These are phyloP conservation scores for Dolomedes plantarius DNA, from an alignment of 2,888 invertebrate genomes.

Conservation along the genomic window DNA sequence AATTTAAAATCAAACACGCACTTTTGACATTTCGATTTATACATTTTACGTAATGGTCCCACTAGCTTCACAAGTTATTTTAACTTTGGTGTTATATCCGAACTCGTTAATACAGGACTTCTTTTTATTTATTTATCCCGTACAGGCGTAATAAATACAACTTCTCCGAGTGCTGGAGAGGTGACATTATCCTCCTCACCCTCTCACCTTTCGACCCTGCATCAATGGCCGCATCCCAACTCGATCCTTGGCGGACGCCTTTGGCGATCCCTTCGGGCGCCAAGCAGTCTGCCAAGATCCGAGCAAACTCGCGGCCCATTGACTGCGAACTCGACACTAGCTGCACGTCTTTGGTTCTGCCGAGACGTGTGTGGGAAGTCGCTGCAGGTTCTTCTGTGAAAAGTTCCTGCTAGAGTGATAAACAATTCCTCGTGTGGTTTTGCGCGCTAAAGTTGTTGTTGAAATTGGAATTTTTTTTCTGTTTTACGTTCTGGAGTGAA, in stretches of 20 bases:
- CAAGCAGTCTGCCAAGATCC: constrained; percentile 43
- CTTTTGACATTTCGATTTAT: too few species aligned
- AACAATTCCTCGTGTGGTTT: background rate
- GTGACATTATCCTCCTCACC: background rate
- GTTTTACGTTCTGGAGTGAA: background rate
- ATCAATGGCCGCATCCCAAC: constrained; percentile 1
- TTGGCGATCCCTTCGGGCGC: constrained; percentile 52
- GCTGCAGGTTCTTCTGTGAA: constrained; percentile 5
- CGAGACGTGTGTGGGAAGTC: constrained; percentile 21
- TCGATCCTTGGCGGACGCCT: constrained; percentile 14
- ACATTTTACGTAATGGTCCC: too few species aligned
- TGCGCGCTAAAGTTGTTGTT: background rate
- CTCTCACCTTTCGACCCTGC: background rate
- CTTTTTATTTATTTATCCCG: too few species aligned
- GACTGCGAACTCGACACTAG: constrained; percentile 41
- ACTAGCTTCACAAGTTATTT: too few species aligned
- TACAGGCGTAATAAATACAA: background rate
- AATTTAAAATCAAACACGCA: too few species aligned
- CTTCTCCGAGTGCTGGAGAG: background rate
- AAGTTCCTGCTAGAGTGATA: constrained; percentile 3
- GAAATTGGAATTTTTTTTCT: background rate
- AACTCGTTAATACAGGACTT: too few species aligned
- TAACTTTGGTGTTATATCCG: too few species aligned
- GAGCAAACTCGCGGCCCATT: constrained; percentile 33
- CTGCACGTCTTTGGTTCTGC: constrained; percentile 6